Conservation (phyloP, 2,797 vertebrate genomes). For the Sphenopsis melanotis region DNA sequence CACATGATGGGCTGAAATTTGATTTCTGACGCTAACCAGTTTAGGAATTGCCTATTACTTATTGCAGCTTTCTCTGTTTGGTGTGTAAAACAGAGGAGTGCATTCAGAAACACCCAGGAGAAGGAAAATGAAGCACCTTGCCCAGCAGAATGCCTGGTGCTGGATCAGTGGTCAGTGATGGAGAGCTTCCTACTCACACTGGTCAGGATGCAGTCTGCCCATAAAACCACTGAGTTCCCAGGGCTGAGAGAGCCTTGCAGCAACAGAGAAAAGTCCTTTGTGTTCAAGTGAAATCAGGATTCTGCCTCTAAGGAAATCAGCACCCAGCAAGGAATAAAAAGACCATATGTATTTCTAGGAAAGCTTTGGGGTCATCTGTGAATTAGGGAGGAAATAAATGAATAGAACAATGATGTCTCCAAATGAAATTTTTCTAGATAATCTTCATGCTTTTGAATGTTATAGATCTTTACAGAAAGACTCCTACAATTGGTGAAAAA, state of each 20-base stretch:
- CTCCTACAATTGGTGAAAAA: background rate
- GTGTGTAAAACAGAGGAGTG: background rate
- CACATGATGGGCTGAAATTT: background rate
- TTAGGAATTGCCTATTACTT: slow-evolving; percentile 25
- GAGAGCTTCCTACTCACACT: background rate
- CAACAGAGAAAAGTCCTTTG: background rate
- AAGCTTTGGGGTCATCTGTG: background rate
- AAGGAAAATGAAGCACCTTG: background rate
- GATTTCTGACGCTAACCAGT: background rate
- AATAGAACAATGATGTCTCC: background rate
- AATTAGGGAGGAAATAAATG: background rate
- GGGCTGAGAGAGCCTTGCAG: rapidly evolving
- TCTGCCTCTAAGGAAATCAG: background rate
- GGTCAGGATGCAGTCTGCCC: background rate
- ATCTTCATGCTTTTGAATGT: background rate
- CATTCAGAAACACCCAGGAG: background rate
- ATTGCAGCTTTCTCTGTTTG: background rate
- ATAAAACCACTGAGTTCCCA: background rate
- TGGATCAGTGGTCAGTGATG: background rate
- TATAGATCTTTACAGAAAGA: background rate
- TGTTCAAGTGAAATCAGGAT: background rate
- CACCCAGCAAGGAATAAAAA: background rate
- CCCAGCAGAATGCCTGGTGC: background rate
- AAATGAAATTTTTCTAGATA: background rate
- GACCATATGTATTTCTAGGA: background rate